Conservation (phyloP, 2,797 vertebrate species). For the Thamnophis elegans region DNA sequence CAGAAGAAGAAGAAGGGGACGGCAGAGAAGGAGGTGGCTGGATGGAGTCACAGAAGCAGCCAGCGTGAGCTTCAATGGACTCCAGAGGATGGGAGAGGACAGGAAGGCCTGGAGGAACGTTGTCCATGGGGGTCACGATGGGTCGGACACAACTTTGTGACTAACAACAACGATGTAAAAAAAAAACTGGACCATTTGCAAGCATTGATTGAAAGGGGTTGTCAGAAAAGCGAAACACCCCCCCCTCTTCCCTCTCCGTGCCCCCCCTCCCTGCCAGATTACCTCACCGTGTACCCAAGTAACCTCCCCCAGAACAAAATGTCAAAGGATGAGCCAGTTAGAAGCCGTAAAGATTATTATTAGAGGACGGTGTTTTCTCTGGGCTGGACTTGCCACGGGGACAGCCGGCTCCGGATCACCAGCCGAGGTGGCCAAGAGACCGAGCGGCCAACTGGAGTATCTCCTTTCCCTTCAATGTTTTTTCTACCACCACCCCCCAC, state of each 20-base stretch:
- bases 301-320: slow-evolving; percentile 22
- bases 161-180: no score
- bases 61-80: no score
- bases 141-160: no score
- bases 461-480: slow-evolving; percentile 53
- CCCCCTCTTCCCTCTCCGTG: not conserved
- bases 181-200: slow-evolving; percentile 23
- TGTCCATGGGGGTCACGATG: no score
- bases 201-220: slow-evolving; percentile 5
- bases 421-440: slow-evolving; percentile 68
- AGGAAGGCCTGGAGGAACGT: no score
- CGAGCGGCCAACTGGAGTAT: slow-evolving; percentile 61
- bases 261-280: not conserved
- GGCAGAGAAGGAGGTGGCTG: no score
- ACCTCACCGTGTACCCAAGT: slow-evolving; percentile 18
- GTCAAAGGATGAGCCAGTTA: slow-evolving; percentile 19
- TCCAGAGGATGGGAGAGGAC: no score
- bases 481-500: slow-evolving; percentile 34
- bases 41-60: no score
- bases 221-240: slow-evolving; percentile 13
- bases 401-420: slow-evolving; percentile 56
- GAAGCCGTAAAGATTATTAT: slow-evolving; percentile 54
- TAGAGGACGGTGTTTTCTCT: slow-evolving; percentile 65
- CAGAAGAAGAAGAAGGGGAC: no score
- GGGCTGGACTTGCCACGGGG: slow-evolving; percentile 58